These are phyloP conservation scores for Myopa tessellatipennis DNA, from an alignment of 2,888 invertebrate species.

Conservation along the genomic window DNA sequence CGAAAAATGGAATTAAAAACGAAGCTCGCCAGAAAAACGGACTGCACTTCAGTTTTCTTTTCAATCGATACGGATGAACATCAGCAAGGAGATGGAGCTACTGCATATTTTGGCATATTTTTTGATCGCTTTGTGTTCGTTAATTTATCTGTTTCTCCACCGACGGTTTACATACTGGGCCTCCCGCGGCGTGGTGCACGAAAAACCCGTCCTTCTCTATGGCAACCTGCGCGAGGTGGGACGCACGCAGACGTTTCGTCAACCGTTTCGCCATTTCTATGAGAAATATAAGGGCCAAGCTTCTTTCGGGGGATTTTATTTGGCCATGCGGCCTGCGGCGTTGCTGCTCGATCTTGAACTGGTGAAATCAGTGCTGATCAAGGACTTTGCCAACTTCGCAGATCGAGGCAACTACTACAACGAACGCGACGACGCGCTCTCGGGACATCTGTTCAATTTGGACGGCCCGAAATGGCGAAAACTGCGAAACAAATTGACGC, in stretches of 20 bases:
- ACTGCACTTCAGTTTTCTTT: not conserved
- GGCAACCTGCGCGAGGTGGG: slow-evolving; percentile 39
- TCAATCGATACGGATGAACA: not conserved
- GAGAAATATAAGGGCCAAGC: slow-evolving; percentile 48
- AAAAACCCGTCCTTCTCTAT: slow-evolving; percentile 36
- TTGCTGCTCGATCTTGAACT: slow-evolving; percentile 57
- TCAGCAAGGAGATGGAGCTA: not conserved
- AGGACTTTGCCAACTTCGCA: slow-evolving; percentile 63
- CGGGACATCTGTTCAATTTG: slow-evolving; percentile 61
- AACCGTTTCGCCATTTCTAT: slow-evolving; percentile 36
- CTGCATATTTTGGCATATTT: not conserved
- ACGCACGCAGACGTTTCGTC: slow-evolving; percentile 40
- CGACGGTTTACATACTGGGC: slow-evolving; percentile 41
- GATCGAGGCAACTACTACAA: slow-evolving; percentile 63
- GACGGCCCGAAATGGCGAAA: slow-evolving; percentile 67
- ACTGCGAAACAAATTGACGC: slow-evolving; percentile 67
- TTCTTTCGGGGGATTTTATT: slow-evolving; percentile 57
- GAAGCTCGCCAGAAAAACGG: too few relatives aligned
- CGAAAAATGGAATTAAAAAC: not conserved
- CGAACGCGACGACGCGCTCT: slow-evolving; percentile 64
- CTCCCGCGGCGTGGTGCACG: slow-evolving; percentile 31
- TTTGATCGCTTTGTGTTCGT: not conserved
- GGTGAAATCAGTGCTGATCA: slow-evolving; percentile 58
- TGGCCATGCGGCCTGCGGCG: slow-evolving; percentile 53
- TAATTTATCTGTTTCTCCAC: slow-evolving; percentile 31